Base-by-base conservation (phyloP, 2,797 vertebrate species). In the Clarias laeviceps region DNA sequence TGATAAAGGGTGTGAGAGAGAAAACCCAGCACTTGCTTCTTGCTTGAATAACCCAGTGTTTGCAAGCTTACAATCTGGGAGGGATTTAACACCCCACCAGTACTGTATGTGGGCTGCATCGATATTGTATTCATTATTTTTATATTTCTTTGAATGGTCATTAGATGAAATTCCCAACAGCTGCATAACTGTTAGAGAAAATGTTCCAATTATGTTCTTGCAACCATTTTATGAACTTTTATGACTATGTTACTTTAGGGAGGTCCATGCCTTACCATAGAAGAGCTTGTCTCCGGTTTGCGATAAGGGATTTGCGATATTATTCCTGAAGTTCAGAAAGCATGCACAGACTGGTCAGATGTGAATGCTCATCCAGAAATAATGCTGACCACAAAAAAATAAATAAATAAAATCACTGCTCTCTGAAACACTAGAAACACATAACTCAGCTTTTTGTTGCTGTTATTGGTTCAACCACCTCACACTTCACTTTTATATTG, bases 1-100 rank as follows among this genome's bases (percentile, higher is more conserved):
- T 84, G 73, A 85, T 90, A 64, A 76, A 88, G 89, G 74, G 83
- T 34, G 34, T 50, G 83, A 69, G 81, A 76, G 50, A 61, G 40
- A 11, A 74, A 83, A 81, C 69, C 22, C 11, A 54, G 72, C 76
- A 59, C 64, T 80, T 57, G 12, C 54, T 27, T 54, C 59, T 20
- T 61, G 56, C 80, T 84, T 66, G 80, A 84, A 83, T 61, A 84
- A 54, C 50, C 73, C 45, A 69, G 56, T 88, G 62, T 88, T 80
- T 80, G 65, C 8, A 14, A 66, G 57, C 73, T 82, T 32, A 9
- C 29, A 27, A 40, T 73, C 68, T 45, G 32, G 74, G 64, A 37
- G 17, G 82, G 59, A 69, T 29, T 40, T 3, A 3, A 78, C 45
- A 54, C 65, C 11, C 7, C 6, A 65, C 7, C 6, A 65, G 62